Conservation (phyloP, 2,797 vertebrate genomes). For the Labeo calbasu region DNA sequence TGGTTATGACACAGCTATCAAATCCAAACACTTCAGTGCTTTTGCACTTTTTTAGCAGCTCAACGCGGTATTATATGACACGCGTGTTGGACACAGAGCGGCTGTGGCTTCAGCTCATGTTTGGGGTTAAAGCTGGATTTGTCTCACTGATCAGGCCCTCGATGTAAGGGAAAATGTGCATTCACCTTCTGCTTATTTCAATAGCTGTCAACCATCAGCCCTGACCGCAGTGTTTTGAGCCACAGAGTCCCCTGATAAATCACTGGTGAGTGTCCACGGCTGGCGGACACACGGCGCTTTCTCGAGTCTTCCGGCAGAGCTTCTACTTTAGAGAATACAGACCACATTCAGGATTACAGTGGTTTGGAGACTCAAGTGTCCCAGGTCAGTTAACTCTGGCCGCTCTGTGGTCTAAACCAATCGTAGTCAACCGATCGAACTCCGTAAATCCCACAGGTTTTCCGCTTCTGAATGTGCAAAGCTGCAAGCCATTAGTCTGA, state of each 20-base stretch:
- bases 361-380: background rate
- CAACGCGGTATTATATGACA: background rate
- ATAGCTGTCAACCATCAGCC: constrained; percentile 30
- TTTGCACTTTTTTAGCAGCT: background rate
- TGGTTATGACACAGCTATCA: background rate
- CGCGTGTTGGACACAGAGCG: background rate
- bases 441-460: constrained; percentile 1
- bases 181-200: background rate
- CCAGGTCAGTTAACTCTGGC: background rate
- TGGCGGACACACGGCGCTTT: background rate
- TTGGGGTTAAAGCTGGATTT: background rate
- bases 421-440: background rate
- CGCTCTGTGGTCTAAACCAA: background rate
- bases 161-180: background rate
- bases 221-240: background rate
- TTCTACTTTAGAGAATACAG: background rate
- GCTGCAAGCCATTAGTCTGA: background rate
- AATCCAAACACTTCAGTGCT: constrained; percentile 2
- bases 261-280: background rate
- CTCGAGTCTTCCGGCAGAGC: background rate
- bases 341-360: background rate
- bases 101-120: background rate
- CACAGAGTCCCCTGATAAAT: background rate
- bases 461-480: background rate
- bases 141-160: background rate